Evolutionary conservation across 2,888 invertebrate genomes (phyloP), one percentile per base, ranked within the genome.

Genomic region (Rhamphomyia laevipes): DNA sequence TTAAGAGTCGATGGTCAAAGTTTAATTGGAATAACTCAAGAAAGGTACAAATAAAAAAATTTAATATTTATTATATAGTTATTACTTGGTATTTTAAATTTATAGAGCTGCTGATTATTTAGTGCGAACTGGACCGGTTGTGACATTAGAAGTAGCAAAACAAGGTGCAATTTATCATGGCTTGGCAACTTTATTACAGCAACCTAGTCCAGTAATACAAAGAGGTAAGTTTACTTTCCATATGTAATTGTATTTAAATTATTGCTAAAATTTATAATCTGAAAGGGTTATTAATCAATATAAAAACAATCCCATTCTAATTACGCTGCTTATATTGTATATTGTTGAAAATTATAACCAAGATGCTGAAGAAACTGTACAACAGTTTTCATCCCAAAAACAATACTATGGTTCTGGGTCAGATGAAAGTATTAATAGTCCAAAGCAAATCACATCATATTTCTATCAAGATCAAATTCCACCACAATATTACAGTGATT

Each of bases 101-200:
- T 62, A 38, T 61, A 82, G 91, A 72, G 99, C 99, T 52, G 99
- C 99, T 3, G 93, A 96, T 67, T 88, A 92, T 67, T 79, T 99
- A 65, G 93, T 94, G 43, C 78, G 90, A 48, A 96, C 96, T 13
- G 95, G 96, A 10, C 89, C 89, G 38, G 81, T 91, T 6, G 97
- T 99, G 27, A 87, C 88, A 9, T 72, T 99, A 55, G 94, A 95
- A 70, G 96, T 99, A 52, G 95, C 94, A 21, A 97, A 97, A 71
- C 94, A 96, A 69, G 97, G 95, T 45, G 99, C 97, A 45, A 86
- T 95, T 61, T 87, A 90, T 66, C 96, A 99, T 72, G 97, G 97
- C 23, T 75, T 99, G 48, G 94, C 94, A 15, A 91, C 92, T 15
- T 75, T 95, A 51, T 74, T 96, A 45, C 90, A 89, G 59, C 93